A percentile compares a stretch with the other conserved stretches of the same genome.
Evolutionary conservation across 2,888 invertebrate genomes (phyloP).

Genomic region (Emmelina monodactyla): DNA sequence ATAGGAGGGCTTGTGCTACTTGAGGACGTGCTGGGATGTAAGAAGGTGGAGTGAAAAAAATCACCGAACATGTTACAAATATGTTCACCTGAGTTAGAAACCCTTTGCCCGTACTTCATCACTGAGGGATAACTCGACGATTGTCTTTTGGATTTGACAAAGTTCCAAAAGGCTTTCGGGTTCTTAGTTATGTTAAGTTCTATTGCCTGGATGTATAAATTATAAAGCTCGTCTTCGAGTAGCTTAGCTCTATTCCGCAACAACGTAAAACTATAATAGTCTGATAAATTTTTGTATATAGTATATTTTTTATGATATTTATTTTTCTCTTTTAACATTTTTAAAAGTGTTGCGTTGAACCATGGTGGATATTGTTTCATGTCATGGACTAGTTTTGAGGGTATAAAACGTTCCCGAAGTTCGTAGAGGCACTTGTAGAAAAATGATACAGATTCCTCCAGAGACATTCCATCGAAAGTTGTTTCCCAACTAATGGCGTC

Average conservation of each 20-base stretch:
- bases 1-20: neutral
- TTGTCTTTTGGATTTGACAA: conserved; percentile 1
- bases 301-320: conserved; percentile 2
- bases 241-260: neutral
- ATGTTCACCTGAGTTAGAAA: neutral
- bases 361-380: conserved; percentile 2
- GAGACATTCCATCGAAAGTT: neutral
- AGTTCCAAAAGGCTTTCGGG: conserved; percentile 4
- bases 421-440: conserved; percentile 4
- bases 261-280: conserved; percentile 1
- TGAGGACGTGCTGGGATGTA: neutral
- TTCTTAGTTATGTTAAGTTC: conserved; percentile 1
- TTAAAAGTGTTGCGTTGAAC: neutral
- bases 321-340: conserved; percentile 3
- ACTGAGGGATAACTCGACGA: neutral
- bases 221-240: conserved; percentile 1
- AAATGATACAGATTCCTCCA: neutral
- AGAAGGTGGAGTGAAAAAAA: conserved; percentile 4
- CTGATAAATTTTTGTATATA: conserved; percentile 2
- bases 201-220: neutral
- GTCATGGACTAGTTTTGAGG: neutral
- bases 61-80: conserved; percentile 2
- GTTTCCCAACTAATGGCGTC: conserved; percentile 2
- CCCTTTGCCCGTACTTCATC: conserved; percentile 1
- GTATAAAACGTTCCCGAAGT: conserved; percentile 1